Conservation (phyloP, 2,888 invertebrate genomes). For the Drosophila neonasuta region DNA sequence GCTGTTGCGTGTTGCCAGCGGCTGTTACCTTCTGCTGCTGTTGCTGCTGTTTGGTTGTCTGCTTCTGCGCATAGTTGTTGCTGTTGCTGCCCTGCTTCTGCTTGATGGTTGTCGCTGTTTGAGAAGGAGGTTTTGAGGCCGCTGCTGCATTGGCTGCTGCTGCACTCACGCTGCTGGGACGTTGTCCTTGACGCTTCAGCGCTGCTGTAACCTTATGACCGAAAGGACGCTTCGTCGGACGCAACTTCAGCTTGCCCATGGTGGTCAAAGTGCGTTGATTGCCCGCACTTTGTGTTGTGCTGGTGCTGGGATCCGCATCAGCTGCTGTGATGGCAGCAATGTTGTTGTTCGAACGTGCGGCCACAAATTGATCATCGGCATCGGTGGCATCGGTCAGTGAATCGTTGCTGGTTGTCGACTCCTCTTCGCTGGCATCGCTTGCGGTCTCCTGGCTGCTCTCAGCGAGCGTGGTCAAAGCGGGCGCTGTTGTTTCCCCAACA, state of each 20-base stretch:
- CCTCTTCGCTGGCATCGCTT: conserved; percentile 1
- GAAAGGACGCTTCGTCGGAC: conserved; percentile 73
- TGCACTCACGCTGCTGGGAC: conserved; percentile 64
- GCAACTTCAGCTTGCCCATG: conserved; percentile 73
- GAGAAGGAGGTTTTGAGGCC: conserved; percentile 68
- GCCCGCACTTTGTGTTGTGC: conserved; percentile 64
- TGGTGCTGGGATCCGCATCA: conserved; percentile 62
- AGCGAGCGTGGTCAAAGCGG: conserved; percentile 35
- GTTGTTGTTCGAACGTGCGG: conserved; percentile 79
- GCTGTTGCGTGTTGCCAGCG: conserved; percentile 33
- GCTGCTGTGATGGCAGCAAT: conserved; percentile 79
- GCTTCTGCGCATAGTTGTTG: conserved; percentile 41
- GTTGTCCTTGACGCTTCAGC: conserved; percentile 66
- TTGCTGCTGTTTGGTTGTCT: conserved; percentile 30
- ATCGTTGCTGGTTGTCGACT: conserved; percentile 65
- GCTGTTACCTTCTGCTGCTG: conserved; percentile 58
- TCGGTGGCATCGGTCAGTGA: conserved; percentile 76
- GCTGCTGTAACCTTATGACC: conserved; percentile 58
- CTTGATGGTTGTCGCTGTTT: conserved; percentile 52
- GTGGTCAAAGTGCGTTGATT: conserved; percentile 80
- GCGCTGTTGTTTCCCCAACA: conserved; percentile 43
- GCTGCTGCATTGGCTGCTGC: conserved; percentile 65
- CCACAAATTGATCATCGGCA: conserved; percentile 80
- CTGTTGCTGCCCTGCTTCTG: conserved; percentile 48
- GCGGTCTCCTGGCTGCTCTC: conserved; percentile 29